Evolutionary conservation across 1,140 invertebrate genomes (phyloP), one percentile per base, ranked within the genome.

Genomic region (Agrilus planipennis): DNA sequence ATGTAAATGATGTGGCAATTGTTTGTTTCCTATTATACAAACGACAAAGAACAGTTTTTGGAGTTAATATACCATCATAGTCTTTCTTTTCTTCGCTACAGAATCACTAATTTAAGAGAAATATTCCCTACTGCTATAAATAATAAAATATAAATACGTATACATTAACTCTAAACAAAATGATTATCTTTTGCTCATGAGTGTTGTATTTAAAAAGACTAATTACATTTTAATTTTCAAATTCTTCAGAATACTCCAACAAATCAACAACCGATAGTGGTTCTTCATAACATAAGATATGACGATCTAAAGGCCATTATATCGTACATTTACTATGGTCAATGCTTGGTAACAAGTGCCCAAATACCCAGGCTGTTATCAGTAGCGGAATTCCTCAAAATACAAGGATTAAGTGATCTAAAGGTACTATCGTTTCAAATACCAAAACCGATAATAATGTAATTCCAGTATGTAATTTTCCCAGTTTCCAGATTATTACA

Each of bases 301-400:
- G 71, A 75, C 17, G 84, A 89, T 60, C 67, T 92, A 30, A 77
- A 78, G 42, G 79, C 85, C 1, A 72, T 92, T 32, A 75, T 92
- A 6, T 84, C 83, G 1, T 92, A 90, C 63, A 91, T 93, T 81
- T 93, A 93, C 63, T 81, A 81, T 30, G 89, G 89, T 15, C 86
- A 92, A 65, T 88, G 90, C 40, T 87, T 88, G 48, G 83, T 91
- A 22, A 81, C 81, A 37, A 79, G 86, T 61, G 75, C 81, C 48
- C 78, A 89, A 55, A 68, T 93, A 44, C 80, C 84, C 12, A 77
- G 79, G 20, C 67, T 93, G 28, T 69, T 92, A 18, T 75, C 79
- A 45, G 77, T 89, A 47, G 88, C 89, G 2, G 82, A 87, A 60
- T 77, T 82, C 2, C 64, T 92, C 16, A 81, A 86, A 57, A 86